Evolutionary conservation across 2,113 vertebrate genomes (phyloP), one percentile per base, ranked within the genome.

Genomic region (Prinia subflava): DNA sequence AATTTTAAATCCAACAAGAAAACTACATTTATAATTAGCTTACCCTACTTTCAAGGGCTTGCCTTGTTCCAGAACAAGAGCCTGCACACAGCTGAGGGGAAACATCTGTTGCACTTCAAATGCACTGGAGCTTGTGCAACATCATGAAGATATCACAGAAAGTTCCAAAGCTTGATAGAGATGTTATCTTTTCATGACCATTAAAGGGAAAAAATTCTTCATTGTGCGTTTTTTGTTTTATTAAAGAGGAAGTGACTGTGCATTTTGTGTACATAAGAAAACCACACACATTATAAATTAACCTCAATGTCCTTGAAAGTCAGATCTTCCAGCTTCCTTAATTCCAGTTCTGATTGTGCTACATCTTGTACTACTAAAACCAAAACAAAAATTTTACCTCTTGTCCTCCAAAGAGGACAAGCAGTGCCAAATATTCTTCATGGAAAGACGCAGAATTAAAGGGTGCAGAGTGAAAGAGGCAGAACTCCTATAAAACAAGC

Each of bases 271-370:
- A 96, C 19, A 42, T 44, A 86, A 91, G 79, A 86, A 95, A 96
- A 70, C 79, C 90, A 75, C 85, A 95, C 87, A 60, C 21, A 85
- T 52, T 64, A 27, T 74, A 93, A 93, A 92, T 86, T 86, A 96
- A 90, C 79, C 56, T 86, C 83, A 53, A 2, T 41, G 31, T 64
- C 91, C 89, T 74, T 92, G 76, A 47, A 90, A 94, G 30, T 53
- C 46, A 78, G 24, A 89, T 56, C 27, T 89, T 86, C 86, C 83
- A 77, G 80, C 35, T 74, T 88, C 63, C 35, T 35, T 78, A 90
- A 89, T 52, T 73, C 47, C 35, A 44, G 60, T 41, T 92, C 71
- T 75, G 42, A 81, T 6, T 67, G 33, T 0, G 0, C 27, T 89
- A 63, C 64, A 90, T 74, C 63, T 80, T 59, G 64, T 90, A 59